A percentile compares a stretch with the other conserved stretches of the same genome.
Conservation (phyloP, 64 coral and sea anemone species). For the Dendrophyllia cribrosa region DNA sequence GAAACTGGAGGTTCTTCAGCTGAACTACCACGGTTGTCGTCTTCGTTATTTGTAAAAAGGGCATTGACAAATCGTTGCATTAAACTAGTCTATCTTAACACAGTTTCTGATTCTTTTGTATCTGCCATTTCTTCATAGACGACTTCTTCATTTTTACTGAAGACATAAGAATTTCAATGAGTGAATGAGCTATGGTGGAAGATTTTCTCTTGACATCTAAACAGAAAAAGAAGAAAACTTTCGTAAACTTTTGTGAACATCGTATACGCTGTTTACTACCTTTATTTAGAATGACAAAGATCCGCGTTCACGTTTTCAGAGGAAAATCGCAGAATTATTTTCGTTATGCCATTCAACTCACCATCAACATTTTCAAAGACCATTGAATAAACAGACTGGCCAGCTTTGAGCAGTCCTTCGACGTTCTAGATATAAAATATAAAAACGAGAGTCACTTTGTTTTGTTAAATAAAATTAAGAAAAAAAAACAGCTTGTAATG, state of each 20-base stretch:
- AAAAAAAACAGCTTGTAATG: not conserved
- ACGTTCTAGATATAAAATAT: not conserved
- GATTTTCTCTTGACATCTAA: not conserved
- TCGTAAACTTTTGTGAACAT: not conserved
- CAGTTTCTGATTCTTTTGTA: not conserved
- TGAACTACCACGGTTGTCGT: too few relatives aligned
- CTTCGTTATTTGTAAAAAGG: too few relatives aligned
- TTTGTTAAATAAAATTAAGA: not conserved
- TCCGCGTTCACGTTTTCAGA: not conserved
- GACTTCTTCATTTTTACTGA: too few relatives aligned
- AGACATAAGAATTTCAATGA: not conserved
- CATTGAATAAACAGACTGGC: not conserved
- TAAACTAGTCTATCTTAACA: not conserved
- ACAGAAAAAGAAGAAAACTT: not conserved
- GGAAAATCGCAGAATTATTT: not conserved
- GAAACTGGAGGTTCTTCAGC: too few relatives aligned
- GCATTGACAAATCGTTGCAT: too few relatives aligned
- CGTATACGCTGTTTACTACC: not conserved
- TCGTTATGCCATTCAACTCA: not conserved
- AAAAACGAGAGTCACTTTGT: not conserved
- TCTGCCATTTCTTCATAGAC: too few relatives aligned
- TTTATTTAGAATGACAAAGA: too few relatives aligned
- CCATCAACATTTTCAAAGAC: not conserved
- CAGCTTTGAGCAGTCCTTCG: not conserved
- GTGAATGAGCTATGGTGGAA: not conserved